Conservation (phyloP, 2,113 vertebrate genomes). For the Melanerpes aurifrons region DNA sequence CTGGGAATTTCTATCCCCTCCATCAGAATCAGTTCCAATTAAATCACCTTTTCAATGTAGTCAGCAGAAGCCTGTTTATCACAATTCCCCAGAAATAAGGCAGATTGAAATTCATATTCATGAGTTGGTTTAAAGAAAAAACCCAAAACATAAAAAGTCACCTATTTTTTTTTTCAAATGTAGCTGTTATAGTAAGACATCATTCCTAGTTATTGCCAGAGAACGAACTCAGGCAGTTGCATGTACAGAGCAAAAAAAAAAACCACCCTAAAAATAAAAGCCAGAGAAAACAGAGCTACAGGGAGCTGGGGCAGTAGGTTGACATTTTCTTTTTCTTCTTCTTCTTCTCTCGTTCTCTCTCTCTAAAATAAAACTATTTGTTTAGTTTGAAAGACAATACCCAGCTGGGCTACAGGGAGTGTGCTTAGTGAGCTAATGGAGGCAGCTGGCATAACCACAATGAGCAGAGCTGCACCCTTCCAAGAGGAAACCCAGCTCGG, state of each 20-base stretch:
- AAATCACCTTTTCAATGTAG: background rate
- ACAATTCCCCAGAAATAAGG: background rate
- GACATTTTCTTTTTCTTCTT: slow-evolving; percentile 15
- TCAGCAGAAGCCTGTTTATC: background rate
- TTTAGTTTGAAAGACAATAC: slow-evolving; percentile 63
- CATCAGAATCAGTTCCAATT: background rate
- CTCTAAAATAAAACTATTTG: slow-evolving; percentile 52
- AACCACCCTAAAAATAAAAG: background rate
- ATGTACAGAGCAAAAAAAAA: background rate
- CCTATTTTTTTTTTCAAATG: background rate
- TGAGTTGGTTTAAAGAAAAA: background rate
- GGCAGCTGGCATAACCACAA: slow-evolving; percentile 54
- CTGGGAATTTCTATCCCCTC: background rate
- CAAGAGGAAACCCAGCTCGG: slow-evolving; percentile 46
- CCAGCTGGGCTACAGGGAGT: background rate
- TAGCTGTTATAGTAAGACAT: background rate
- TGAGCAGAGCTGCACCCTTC: slow-evolving; percentile 44
- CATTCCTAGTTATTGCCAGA: background rate
- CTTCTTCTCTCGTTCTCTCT: background rate
- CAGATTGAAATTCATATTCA: background rate
- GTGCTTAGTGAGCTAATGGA: slow-evolving; percentile 3
- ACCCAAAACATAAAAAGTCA: background rate
- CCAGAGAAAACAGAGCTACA: background rate
- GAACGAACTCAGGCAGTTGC: background rate
- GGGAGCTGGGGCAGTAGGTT: background rate